Base-by-base conservation (phyloP, 2,797 vertebrate genomes). In the Danio kyathit region DNA sequence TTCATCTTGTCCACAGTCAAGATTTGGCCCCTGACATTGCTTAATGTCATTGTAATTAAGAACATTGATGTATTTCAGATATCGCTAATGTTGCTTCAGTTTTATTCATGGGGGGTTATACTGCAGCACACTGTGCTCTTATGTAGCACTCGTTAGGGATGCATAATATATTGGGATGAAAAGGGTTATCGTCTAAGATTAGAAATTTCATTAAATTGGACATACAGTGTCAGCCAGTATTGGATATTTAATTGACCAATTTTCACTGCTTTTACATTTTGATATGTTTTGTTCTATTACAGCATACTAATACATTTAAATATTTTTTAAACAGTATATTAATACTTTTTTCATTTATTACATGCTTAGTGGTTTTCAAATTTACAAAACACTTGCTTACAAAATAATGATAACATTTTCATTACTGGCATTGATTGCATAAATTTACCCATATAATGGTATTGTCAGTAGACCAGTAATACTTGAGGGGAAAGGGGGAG, bases 41-140 rank as follows among this genome's bases (percentile, higher is more conserved):
- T 7, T 64, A 10, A 63, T 63, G 38, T 63, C 60, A 63, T n/a
- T 64, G 40, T 43, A 29, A 43, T 43, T 38, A 64, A 64, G 61
- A 64, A 64, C 14, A 11, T 10, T 60, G 5, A 19, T 56, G n/a
- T 43, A 11, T 16, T 13, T 10, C 17, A 57, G 17, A 57, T 57
- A 57, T 57, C 29, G 29, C 29, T 29, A 29, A 29, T 1, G 29
- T 29, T 29, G 29, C 29, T 3, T 29, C 29, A 29, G 29, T 29
- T 29, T 29, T 29, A 29, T 29, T 29, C 29, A 29, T 29, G 29
- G 29, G 29, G 29, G 29, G 29, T 29, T 29, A 29, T 29, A 29
- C 29, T 29, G 29, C 1, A 29, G 29, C 29, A 29, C 29, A 29
- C 29, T 29, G 29, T 29, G 29, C 29, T 29, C 29, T 29, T 29